Evolutionary conservation across 2,797 vertebrate genomes (phyloP).

Genomic region (Anas georgica): DNA sequence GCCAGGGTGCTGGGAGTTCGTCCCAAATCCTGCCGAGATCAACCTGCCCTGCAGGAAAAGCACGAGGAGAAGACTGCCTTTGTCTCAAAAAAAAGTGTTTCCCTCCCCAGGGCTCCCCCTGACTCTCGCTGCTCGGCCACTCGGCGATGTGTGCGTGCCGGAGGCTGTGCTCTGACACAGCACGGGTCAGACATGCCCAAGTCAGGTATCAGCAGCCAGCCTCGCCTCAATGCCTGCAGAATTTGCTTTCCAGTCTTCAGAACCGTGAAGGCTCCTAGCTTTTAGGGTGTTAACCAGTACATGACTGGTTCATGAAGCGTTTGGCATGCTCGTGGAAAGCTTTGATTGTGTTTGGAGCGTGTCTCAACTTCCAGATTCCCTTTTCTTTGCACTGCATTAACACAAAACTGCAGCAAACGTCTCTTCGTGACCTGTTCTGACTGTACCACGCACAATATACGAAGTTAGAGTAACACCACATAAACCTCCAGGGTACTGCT

Average conservation of each 20-base stretch:
- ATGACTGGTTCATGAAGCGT: not conserved
- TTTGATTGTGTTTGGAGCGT: not conserved
- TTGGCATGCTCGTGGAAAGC: not conserved
- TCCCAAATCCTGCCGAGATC: not conserved
- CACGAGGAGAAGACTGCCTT: not conserved
- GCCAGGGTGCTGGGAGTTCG: not conserved
- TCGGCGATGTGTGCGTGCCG: not conserved
- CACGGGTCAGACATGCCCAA: constrained; percentile 15
- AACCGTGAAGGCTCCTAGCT: not conserved
- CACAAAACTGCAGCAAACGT: not conserved
- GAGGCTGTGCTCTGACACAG: not conserved
- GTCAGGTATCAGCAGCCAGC: constrained; percentile 8
- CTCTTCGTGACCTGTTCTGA: not conserved
- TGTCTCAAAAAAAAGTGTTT: not conserved
- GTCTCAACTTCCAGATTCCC: not conserved
- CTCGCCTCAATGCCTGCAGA: constrained; percentile 30
- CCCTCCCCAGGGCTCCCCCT: not conserved
- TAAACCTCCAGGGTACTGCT: not conserved
- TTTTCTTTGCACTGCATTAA: not conserved
- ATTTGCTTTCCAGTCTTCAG: constrained; percentile 28
- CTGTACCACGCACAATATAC: not conserved
- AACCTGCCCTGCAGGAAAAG: not conserved
- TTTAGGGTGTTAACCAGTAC: not conserved
- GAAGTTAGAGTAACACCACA: not conserved
- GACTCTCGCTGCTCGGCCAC: not conserved